Conservation (phyloP, 2,888 invertebrate species). For the Rotaria sp. region DNA sequence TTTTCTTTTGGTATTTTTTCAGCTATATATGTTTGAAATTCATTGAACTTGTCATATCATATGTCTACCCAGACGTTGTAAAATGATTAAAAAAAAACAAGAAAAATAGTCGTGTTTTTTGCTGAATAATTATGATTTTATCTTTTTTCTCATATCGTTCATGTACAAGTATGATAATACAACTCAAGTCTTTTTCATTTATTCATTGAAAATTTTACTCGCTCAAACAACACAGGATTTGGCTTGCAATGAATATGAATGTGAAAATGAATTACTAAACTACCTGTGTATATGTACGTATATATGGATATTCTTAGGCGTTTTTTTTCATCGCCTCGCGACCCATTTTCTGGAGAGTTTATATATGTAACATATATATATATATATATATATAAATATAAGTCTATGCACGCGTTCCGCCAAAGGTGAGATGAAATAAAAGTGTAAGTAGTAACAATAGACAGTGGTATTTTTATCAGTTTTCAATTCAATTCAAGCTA, state of each 20-base stretch:
- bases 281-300: background rate
- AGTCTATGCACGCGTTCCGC: background rate
- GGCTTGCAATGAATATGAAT: background rate
- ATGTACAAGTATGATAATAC: background rate
- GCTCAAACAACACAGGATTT: background rate
- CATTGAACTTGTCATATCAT: too few relatives aligned
- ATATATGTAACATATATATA: background rate
- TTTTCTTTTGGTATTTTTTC: too few relatives aligned
- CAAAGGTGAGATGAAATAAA: background rate
- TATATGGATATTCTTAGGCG: background rate
- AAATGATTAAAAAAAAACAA: too few relatives aligned
- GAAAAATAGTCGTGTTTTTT: too few relatives aligned
- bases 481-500: background rate
- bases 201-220: background rate
- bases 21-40: too few relatives aligned
- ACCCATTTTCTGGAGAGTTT: background rate
- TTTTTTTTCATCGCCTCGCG: background rate
- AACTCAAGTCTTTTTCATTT: background rate
- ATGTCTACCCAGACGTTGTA: too few relatives aligned
- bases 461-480: background rate
- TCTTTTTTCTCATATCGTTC: background rate
- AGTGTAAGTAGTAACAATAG: background rate
- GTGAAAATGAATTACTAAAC: background rate
- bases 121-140: too few relatives aligned
- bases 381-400: background rate